Percentiles rank a stretch among this genome's conserved stretches.
phyloP scores from a whole-genome alignment of 2,888 invertebrate species.

The Pteria penguin region DNA sequence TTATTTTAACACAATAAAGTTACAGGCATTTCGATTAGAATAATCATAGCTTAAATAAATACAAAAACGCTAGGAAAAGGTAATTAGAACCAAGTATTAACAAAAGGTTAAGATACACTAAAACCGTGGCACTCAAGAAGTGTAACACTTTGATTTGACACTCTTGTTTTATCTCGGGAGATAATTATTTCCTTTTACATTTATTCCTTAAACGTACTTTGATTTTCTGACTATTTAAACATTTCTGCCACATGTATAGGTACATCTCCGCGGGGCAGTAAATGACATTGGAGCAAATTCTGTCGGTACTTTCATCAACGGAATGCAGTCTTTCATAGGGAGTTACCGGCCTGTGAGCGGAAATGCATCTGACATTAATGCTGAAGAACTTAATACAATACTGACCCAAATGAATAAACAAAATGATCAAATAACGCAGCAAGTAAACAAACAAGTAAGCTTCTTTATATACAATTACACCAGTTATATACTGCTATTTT shows the following conservation, averaged over 20 bases:
- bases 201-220: no score
- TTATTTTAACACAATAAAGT: no score
- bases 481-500: no score
- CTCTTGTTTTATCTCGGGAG: no score
- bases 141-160: no score
- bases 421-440: not conserved
- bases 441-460: not conserved
- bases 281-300: conserved; percentile 29
- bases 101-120: not conserved
- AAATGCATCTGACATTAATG: not conserved
- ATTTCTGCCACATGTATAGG: conserved; percentile 1
- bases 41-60: no score
- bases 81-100: no score
- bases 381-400: not conserved
- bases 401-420: not conserved
- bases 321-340: conserved; percentile 32
- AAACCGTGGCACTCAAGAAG: not conserved
- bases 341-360: not conserved
- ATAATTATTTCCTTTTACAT: no score
- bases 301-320: conserved; percentile 36
- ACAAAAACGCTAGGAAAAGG: no score
- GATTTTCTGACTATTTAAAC: no score
- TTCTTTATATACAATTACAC: no score
- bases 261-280: conserved; percentile 20
- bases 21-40: no score